A percentile compares a stretch with the other conserved stretches of the same genome.
These are phyloP conservation scores for Amniataba percoides DNA, from an alignment of 2,797 vertebrate genomes.

Conservation along the genomic window DNA sequence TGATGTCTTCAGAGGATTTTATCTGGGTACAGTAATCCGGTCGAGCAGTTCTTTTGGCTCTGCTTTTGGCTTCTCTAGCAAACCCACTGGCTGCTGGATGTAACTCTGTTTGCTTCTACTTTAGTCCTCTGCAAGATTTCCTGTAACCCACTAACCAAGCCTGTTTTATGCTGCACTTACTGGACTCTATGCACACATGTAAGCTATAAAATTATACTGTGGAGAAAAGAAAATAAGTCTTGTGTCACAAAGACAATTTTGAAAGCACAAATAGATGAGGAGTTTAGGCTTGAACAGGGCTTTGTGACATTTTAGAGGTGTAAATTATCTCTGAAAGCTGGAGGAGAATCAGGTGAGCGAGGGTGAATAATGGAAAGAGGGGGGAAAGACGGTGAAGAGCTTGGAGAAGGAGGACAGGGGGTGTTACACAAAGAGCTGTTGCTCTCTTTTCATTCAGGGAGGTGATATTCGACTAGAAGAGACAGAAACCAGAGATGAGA, in stretches of 20 bases:
- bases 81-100: slow-evolving; percentile 50
- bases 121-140: slow-evolving; percentile 45
- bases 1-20: slow-evolving; percentile 83
- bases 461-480: slow-evolving; percentile 27
- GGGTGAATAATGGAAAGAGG: slow-evolving; percentile 28
- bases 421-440: slow-evolving; percentile 27
- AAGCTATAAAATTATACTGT: slow-evolving; percentile 2
- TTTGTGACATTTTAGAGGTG: slow-evolving; percentile 70
- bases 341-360: slow-evolving; percentile 15
- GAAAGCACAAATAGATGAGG: slow-evolving; percentile 11
- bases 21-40: slow-evolving; percentile 92
- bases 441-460: slow-evolving; percentile 27
- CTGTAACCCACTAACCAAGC: slow-evolving; percentile 76
- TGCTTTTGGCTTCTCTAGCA: slow-evolving; percentile 60
- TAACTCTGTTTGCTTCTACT: slow-evolving; percentile 42
- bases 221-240: not conserved
- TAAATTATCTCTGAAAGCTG: slow-evolving; percentile 54
- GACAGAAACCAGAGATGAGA: slow-evolving; percentile 11
- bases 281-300: slow-evolving; percentile 21
- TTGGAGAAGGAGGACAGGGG: slow-evolving; percentile 7
- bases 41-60: slow-evolving; percentile 57
- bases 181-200: not conserved
- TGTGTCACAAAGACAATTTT: slow-evolving; percentile 6
- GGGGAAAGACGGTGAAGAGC: slow-evolving; percentile 25
- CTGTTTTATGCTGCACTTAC: slow-evolving; percentile 39